phyloP scores from a whole-genome alignment of 2,888 invertebrate species.

The Alloscopus bannaensis region DNA sequence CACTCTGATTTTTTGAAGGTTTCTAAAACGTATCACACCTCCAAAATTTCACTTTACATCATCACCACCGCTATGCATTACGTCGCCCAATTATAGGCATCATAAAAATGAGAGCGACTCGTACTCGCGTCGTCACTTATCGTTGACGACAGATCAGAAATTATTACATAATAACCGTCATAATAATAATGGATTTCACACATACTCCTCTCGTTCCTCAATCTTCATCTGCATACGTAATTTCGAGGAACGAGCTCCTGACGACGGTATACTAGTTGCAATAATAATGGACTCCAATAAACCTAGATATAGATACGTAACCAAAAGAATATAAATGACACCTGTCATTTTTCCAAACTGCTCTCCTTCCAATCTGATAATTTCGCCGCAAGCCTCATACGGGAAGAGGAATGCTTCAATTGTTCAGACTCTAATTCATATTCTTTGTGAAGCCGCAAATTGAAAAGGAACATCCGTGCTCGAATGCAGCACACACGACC shows the following conservation, averaged over 20 bases:
- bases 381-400: neutral
- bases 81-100: too few species aligned
- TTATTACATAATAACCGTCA: neutral
- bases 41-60: neutral
- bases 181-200: slow-evolving; percentile 13
- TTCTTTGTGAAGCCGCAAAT: too few species aligned
- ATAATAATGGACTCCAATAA: neutral
- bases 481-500: neutral
- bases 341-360: slow-evolving; percentile 32
- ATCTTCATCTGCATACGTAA: neutral
- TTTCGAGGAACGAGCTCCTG: neutral
- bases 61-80: neutral
- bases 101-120: too few species aligned
- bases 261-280: neutral
- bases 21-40: neutral
- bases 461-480: too few species aligned
- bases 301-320: neutral
- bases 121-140: too few species aligned
- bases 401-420: neutral
- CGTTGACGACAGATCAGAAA: neutral
- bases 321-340: slow-evolving; percentile 15
- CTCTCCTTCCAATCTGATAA: slow-evolving; percentile 10
- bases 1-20: neutral
- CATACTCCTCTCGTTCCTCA: neutral
- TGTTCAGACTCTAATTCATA: too few species aligned